Evolutionary conservation across 2,113 vertebrate genomes (phyloP).

Genomic region (Urocolius indicus): DNA sequence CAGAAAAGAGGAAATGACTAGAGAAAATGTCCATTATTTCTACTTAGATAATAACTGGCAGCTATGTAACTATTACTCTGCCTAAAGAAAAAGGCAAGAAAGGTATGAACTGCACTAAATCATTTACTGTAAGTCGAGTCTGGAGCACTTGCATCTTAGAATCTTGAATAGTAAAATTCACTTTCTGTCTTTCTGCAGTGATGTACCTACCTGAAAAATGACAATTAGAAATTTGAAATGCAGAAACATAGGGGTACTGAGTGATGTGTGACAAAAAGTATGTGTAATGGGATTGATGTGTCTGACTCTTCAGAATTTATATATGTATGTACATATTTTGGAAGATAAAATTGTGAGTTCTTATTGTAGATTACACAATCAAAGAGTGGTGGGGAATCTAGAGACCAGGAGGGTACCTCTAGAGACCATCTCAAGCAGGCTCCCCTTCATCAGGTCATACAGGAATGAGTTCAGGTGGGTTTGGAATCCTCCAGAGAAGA

Average conservation of each 20-base stretch:
- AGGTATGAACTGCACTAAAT: not conserved
- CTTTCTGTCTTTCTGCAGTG: not conserved
- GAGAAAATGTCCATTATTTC: not conserved
- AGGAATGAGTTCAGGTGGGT: no score
- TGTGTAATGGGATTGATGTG: not conserved
- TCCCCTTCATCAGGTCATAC: no score
- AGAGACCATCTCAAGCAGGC: no score
- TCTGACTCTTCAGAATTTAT: not conserved
- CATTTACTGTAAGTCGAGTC: not conserved
- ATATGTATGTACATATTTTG: not conserved
- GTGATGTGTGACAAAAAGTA: not conserved
- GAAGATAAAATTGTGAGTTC: not conserved
- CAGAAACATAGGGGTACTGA: not conserved
- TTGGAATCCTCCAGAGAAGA: no score
- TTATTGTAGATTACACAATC: not conserved
- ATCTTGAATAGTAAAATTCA: not conserved
- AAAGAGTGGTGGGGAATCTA: no score
- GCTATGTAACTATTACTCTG: not conserved
- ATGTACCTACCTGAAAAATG: not conserved
- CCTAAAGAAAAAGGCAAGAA: not conserved
- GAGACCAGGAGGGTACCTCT: no score
- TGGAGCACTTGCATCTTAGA: not conserved
- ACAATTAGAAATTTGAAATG: not conserved
- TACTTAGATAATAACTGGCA: conserved; percentile 1
- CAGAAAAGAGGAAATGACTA: not conserved